A percentile compares a stretch with the other conserved stretches of the same genome.
Conservation (phyloP, 30 jellyfish, hydroid and myxozoan genomes). For the Cassiopea xamachana region DNA sequence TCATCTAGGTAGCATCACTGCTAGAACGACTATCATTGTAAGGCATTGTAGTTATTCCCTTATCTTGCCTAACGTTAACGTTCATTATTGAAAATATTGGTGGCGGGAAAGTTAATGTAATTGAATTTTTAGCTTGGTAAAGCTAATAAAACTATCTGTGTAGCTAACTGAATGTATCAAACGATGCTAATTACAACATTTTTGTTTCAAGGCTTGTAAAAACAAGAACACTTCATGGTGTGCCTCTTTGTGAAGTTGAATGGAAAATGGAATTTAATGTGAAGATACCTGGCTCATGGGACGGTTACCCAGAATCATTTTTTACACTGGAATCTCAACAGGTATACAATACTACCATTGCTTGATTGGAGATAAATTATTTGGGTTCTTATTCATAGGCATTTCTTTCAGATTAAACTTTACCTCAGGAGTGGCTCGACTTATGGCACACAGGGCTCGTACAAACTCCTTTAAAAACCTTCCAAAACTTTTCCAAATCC, state of each 20-base stretch:
- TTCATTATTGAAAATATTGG: too few species aligned
- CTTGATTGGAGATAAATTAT: not conserved
- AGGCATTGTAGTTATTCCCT: too few species aligned
- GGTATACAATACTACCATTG: conserved; percentile 26
- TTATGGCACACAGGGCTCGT: too few species aligned
- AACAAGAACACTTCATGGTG: conserved; percentile 78
- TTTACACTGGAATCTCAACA: conserved; percentile 81
- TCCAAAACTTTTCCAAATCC: too few species aligned
- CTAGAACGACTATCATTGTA: too few species aligned
- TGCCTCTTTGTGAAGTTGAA: conserved; percentile 82
- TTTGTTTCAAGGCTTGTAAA: conserved; percentile 57
- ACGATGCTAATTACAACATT: not conserved
- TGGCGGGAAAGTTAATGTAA: too few species aligned
- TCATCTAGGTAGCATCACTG: too few species aligned
- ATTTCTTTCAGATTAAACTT: not conserved
- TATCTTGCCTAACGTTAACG: too few species aligned
- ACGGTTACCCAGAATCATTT: conserved; percentile 68
- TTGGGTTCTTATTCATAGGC: too few species aligned
- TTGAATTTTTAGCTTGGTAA: too few species aligned
- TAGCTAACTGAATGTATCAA: not conserved
- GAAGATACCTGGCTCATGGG: conserved; percentile 43
- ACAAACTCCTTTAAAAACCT: too few species aligned
- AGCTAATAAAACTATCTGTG: not conserved
- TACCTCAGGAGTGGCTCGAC: not conserved
- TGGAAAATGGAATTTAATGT: conserved; percentile 44